Evolutionary conservation across 2,888 invertebrate genomes (phyloP), one percentile per base, ranked within the genome.

Genomic region (Drosophila vallismaia): DNA sequence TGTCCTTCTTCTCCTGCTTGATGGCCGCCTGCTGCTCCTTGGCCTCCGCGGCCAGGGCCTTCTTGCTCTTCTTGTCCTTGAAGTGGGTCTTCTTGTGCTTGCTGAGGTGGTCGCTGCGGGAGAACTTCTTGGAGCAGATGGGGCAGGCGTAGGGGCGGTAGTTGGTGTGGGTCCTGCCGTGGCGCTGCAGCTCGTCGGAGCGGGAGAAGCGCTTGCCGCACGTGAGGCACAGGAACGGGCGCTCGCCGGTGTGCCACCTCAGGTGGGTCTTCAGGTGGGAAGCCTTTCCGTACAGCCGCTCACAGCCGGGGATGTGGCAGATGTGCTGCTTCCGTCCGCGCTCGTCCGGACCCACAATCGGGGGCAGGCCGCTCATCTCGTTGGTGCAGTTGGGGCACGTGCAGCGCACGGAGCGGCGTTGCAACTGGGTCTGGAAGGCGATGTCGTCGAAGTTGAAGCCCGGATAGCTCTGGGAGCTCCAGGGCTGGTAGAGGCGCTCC

Each of bases 181-280:
- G 98, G 45, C 98, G 94, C 90, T 97, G 97, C 33, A 98, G 92
- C 89, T 98, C 98, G 89, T 98, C 98, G 36, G 97, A 97, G 54
- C 98, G 94, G 1, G 98, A 98, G 92, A 98, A 98, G 3, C 96
- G 93, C 90, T 98, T 98, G 5, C 96, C 97, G 90, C 98, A 98
- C 84, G 96, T 96, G 56, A 96, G 89, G 92, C 98, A 98, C 0
- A 95, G 94, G 89, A 97, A 98, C 0, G 98, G 98, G 7, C 97
- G 93, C 89, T 98, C 98, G 0, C 97, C 97, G 0, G 96, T 97
- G 89, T 98, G 98, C 97, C 97, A 97, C 52, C 98, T 94, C 3
- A 97, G 93, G 90, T 97, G 97, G 0, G 97, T 97, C 92, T 97
- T 97, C 70, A 99, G 92, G 89, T 99, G 98, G 0, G 98, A 98